phyloP scores from a whole-genome alignment of 1,140 invertebrate species.

The Drosophila saltans region DNA sequence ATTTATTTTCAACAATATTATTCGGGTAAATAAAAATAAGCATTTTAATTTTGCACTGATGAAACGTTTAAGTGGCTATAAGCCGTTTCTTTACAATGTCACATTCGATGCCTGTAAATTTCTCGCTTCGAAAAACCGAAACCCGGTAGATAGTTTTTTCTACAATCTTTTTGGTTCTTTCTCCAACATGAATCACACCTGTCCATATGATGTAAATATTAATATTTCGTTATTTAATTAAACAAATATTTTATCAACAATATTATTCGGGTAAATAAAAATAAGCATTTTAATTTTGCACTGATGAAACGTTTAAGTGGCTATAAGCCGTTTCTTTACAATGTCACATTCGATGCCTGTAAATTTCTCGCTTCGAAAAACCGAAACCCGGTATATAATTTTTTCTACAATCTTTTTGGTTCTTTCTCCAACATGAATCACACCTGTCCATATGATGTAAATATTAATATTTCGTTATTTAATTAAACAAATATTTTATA shows the following conservation, averaged over 20 bases:
- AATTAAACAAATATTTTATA: no score
- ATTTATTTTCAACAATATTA: no score
- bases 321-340: conserved; percentile 38
- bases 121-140: conserved; percentile 14
- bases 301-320: neutral
- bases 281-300: no score
- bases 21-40: no score
- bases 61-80: conserved; percentile 19
- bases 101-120: conserved; percentile 26
- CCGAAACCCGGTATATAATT: conserved; percentile 2
- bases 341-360: conserved; percentile 32
- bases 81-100: conserved; percentile 35
- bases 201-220: conserved; percentile 14
- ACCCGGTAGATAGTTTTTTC: neutral
- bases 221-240: neutral
- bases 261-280: no score
- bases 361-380: conserved; percentile 13
- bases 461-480: neutral
- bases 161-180: neutral
- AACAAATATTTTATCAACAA: no score
- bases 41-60: no score
- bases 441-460: conserved; percentile 21
- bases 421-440: conserved; percentile 29
- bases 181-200: conserved; percentile 35
- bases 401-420: neutral